Evolutionary conservation across 2,888 invertebrate genomes (phyloP).

Genomic region (Campopleginae sp.): DNA sequence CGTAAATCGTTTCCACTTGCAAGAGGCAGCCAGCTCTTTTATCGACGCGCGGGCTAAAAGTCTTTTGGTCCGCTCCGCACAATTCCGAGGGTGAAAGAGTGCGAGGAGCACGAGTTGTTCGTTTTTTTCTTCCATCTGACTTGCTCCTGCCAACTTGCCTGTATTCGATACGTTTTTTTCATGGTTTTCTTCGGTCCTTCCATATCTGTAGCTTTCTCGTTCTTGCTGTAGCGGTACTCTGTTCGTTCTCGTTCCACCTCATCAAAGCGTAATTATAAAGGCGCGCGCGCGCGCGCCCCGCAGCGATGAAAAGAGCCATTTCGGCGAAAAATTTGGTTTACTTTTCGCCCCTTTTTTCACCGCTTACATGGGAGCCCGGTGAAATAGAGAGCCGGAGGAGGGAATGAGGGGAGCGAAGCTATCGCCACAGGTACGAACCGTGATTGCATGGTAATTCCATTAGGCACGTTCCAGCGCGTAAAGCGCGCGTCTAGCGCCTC

Average conservation of each 20-base stretch:
- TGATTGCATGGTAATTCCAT: conserved; percentile 80
- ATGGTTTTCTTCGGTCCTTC: conserved; percentile 10
- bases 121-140: conserved; percentile 32
- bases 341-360: conserved; percentile 43
- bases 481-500: conserved; percentile 60
- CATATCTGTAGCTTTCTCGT: conserved; percentile 25
- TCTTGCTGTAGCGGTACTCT: conserved; percentile 19
- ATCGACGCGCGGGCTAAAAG: conserved; percentile 69
- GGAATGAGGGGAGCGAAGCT: conserved; percentile 33
- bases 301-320: conserved; percentile 56
- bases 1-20: conserved; percentile 64
- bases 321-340: conserved; percentile 62
- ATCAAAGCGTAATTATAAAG: conserved; percentile 68
- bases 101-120: conserved; percentile 21
- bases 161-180: conserved; percentile 41
- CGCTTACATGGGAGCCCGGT: conserved; percentile 48
- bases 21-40: conserved; percentile 58
- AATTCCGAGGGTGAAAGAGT: conserved; percentile 60
- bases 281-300: conserved; percentile 43
- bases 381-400: conserved; percentile 31
- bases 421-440: conserved; percentile 68
- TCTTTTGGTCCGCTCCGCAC: conserved; percentile 51
- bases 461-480: conserved; percentile 74
- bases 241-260: conserved; percentile 61
- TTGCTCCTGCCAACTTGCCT: conserved; percentile 38